Conservation (phyloP, 2,113 vertebrate genomes). For the Anser brachyrhynchus region DNA sequence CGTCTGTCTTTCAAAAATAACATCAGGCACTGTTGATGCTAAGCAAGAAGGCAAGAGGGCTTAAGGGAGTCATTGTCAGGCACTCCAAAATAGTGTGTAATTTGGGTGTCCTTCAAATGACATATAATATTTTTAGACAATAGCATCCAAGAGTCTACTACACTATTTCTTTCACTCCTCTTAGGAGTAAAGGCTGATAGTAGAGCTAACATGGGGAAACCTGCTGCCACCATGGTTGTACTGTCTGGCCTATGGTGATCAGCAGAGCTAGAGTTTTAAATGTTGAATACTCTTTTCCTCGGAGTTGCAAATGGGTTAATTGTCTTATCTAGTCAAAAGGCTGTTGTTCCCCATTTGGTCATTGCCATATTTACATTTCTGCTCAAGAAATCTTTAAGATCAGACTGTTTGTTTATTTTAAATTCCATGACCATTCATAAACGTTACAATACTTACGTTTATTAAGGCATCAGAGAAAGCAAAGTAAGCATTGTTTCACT, state of each 20-base stretch:
- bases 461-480: conserved; percentile 28
- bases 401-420: conserved; percentile 36
- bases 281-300: neutral
- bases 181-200: neutral
- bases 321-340: neutral
- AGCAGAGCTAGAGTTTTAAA: neutral
- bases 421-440: neutral
- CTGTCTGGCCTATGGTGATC: neutral
- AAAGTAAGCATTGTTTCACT: conserved; percentile 62
- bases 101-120: neutral
- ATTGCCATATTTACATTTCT: neutral
- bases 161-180: neutral
- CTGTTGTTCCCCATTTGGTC: neutral
- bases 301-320: neutral
- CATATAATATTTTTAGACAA: neutral
- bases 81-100: neutral
- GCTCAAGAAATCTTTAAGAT: conserved; percentile 10
- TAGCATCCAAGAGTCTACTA: neutral
- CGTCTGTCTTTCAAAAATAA: neutral
- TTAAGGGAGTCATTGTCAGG: neutral
- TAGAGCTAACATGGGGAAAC: neutral
- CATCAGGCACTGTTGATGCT: neutral
- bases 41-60: neutral
- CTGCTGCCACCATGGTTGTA: neutral
- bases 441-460: conserved; percentile 3